Conservation (phyloP, 2,888 invertebrate genomes). For the Leptinotarsa tumamoca region DNA sequence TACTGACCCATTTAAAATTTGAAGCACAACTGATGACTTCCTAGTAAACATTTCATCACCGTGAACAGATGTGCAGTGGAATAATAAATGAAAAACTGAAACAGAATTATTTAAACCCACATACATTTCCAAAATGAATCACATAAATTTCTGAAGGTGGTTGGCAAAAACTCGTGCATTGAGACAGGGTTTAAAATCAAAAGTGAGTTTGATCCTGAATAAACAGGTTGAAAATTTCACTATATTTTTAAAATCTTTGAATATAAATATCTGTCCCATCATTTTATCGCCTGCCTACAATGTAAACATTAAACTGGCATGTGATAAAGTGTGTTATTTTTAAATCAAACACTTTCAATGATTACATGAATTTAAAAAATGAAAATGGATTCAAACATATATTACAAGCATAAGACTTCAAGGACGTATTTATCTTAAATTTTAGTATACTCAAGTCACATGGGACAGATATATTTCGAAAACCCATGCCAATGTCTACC, state of each 20-base stretch:
- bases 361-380: constrained; percentile 14
- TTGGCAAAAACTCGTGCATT: no score
- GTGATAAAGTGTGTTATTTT: constrained; percentile 14
- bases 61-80: not conserved
- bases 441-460: constrained; percentile 7
- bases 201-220: no score
- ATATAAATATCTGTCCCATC: not conserved
- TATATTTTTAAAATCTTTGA: no score
- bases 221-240: no score
- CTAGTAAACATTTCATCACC: not conserved
- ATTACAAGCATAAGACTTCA: constrained; percentile 13
- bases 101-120: not conserved
- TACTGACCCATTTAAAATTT: not conserved
- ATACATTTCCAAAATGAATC: not conserved
- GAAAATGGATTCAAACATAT: not conserved
- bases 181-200: no score
- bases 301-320: not conserved
- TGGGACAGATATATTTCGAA: not conserved
- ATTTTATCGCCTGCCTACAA: not conserved
- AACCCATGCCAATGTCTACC: constrained; percentile 1
- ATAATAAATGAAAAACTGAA: not conserved
- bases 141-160: not conserved
- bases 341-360: constrained; percentile 12
- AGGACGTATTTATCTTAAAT: constrained; percentile 11
- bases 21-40: not conserved